Base-by-base conservation (phyloP, 2,888 invertebrate species). In the Sisyra nigra region DNA sequence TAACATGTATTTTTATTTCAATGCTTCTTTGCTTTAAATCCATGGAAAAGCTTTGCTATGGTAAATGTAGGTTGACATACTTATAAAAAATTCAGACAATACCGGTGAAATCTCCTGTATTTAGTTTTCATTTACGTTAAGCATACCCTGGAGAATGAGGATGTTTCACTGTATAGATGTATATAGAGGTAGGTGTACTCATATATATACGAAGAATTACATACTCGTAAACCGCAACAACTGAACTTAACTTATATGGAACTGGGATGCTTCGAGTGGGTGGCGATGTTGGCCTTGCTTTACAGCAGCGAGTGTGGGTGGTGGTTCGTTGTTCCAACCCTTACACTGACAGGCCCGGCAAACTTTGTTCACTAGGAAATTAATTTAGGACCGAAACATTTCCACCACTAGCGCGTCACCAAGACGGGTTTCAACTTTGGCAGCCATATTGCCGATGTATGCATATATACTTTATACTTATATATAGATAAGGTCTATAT, bases 301-400 rank as follows among this genome's bases (percentile, higher is more conserved):
- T 24, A 24, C 7, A 24, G 3, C 5, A 7, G 24, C 5, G 7
- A 5, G 24, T 5, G 24, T 5, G 24, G 24, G 24, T 24, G 24
- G 24, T n/a, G n/a, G n/a, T n/a, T n/a, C n/a, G 42, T 33, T 24
- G 37, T 45, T 39, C 39, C 13, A 19, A 32, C 41, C 31, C 41
- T 32, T 15, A 15, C 41, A 32, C 31, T 15, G 18, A 15, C 13
- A 17, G 39, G 13, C 11, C 18, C 31, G 41, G 38, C 17, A 51
- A 57, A 55, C 55, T 56, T 52, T 55, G 57, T 54, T 59, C 41
- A 32, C 41, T 41, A 15, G 53, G 57, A 60, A 61, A 60, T 59
- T 61, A 61, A 61, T 61, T 60, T 59, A 55, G 57, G 59, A 59
- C 60, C 60, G 55, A 51, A 54, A 42, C 24, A 39, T 40, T 36